phyloP scores from a whole-genome alignment of 2,888 invertebrate genomes.

The Ornithoptera priamus region DNA sequence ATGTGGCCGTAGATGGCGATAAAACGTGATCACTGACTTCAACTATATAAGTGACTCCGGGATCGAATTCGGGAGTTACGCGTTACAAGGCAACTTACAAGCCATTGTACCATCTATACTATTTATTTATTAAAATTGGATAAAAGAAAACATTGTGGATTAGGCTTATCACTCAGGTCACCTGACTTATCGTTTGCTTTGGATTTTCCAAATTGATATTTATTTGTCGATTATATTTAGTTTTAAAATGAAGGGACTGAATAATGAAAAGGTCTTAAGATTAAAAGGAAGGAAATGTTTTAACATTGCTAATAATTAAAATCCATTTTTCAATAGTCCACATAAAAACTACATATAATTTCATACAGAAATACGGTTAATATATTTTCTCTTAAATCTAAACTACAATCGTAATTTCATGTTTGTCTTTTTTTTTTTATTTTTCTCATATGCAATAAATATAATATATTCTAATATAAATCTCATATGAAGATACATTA shows the following conservation, averaged over 20 bases:
- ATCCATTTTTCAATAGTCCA: constrained; percentile 75
- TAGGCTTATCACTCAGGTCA: no score
- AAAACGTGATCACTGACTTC: no score
- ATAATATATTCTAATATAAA: constrained; percentile 63
- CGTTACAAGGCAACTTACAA: no score
- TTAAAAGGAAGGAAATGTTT: neutral
- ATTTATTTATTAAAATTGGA: no score
- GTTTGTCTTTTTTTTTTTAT: constrained; percentile 71
- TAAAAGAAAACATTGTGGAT: no score
- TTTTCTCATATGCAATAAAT: constrained; percentile 75
- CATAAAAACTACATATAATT: constrained; percentile 81
- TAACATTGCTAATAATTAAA: constrained; percentile 62
- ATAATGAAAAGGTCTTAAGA: neutral
- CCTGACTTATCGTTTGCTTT: no score
- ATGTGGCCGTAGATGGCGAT: no score
- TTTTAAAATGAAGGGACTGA: neutral
- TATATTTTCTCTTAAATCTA: constrained; percentile 75
- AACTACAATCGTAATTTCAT: constrained; percentile 73
- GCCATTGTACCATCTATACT: no score
- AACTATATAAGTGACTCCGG: no score
- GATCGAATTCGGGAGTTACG: no score
- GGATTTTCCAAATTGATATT: no score
- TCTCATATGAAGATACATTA: constrained; percentile 58
- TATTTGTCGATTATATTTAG: neutral
- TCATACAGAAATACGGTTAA: constrained; percentile 81